Evolutionary conservation across 2,888 invertebrate genomes (phyloP).

Genomic region (Nomada fabriciana): DNA sequence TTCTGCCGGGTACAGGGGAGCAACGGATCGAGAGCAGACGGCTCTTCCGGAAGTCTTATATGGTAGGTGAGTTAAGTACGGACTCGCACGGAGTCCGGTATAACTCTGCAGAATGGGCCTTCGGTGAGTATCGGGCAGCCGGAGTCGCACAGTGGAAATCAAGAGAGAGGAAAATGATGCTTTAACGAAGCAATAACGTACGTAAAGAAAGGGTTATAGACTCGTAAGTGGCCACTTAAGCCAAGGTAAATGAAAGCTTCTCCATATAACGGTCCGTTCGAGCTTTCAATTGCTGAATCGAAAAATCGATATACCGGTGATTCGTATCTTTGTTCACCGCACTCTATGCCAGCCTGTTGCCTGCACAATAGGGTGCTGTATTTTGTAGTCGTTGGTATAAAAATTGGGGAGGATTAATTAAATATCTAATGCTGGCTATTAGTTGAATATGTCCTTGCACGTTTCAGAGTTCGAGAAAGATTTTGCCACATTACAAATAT

Average conservation of each 20-base stretch:
- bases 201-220: conserved; percentile 70
- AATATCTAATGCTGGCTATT: background rate
- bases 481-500: too few relatives aligned
- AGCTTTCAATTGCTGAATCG: conserved; percentile 52
- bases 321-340: background rate
- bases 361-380: background rate
- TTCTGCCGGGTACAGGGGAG: conserved; percentile 41
- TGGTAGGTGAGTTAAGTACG: conserved; percentile 65
- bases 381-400: background rate
- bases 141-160: conserved; percentile 56
- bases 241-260: conserved; percentile 63
- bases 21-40: conserved; percentile 71
- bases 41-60: conserved; percentile 71
- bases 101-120: conserved; percentile 60
- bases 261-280: conserved; percentile 40
- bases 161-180: conserved; percentile 66
- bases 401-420: background rate
- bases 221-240: conserved; percentile 63
- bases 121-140: conserved; percentile 28
- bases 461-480: too few relatives aligned
- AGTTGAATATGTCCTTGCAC: too few relatives aligned
- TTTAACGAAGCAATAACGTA: conserved; percentile 73
- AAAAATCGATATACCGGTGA: conserved; percentile 21
- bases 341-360: background rate
- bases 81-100: conserved; percentile 45